These are phyloP conservation scores for Pantherophis guttatus DNA, from an alignment of 2,113 vertebrate genomes.

Conservation along the genomic window DNA sequence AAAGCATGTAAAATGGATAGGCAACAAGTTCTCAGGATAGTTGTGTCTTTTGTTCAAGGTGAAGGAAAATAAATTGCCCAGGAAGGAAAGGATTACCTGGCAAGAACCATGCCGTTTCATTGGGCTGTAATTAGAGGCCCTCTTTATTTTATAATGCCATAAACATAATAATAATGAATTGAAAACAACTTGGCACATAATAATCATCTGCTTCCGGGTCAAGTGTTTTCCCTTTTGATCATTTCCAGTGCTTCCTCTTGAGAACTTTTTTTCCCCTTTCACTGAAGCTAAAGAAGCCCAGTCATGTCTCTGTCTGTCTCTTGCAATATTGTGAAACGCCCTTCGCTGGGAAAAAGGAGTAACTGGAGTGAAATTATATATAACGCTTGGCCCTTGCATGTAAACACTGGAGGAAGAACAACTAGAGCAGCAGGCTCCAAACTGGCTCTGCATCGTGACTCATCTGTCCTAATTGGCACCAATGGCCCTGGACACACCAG, in stretches of 20 bases:
- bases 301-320: neutral
- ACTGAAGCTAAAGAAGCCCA: neutral
- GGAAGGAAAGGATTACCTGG: neutral
- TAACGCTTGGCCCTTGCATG: constrained; percentile 12
- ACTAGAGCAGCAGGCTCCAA: constrained; percentile 1
- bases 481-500: neutral
- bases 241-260: neutral
- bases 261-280: neutral
- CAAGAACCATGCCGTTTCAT: neutral
- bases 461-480: constrained; percentile 14
- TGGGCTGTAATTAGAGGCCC: neutral
- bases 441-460: constrained; percentile 12
- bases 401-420: neutral
- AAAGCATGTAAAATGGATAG: neutral
- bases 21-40: neutral
- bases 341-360: constrained; percentile 23
- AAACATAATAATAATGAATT: neutral
- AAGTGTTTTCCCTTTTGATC: neutral
- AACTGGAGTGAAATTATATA: constrained; percentile 5
- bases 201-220: neutral
- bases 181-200: neutral
- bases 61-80: neutral
- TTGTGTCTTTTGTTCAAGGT: neutral
- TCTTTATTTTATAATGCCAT: neutral
- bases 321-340: constrained; percentile 8